Evolutionary conservation across 1,140 invertebrate species (phyloP), one percentile per base, ranked within the genome.

Genomic region (Bombus consobrinus): DNA sequence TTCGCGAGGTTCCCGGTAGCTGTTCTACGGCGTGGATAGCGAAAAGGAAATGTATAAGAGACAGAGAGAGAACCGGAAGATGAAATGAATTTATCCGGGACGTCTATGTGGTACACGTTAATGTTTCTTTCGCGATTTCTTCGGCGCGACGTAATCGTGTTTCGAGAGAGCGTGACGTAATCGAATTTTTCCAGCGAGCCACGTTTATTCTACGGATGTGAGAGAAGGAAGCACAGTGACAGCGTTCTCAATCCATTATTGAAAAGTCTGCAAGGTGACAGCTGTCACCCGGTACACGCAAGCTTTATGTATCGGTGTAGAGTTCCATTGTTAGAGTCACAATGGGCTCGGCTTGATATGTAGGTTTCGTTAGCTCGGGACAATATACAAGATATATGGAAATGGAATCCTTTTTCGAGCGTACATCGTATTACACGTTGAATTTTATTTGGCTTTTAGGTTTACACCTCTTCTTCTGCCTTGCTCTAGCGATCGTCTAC

Each of bases 291-390:
- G 10, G n/a, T 39, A 8, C 75, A 64, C 76, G 68, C 53, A 47
- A 62, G 83, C 83, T 85, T 85, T 80, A 73, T 72, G 68, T 53
- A 53, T 69, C 77, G 66, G n/a, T 73, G 53, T 85, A 66, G 73
- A 85, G 68, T 73, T 85, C 83, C 77, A 81, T 85, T 85, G 83
- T 85, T 73, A 39, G 57, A 73, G 68, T 73, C 41, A 79, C 82
- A 84, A 84, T 84, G 66, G 82, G 74, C 73, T 6, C 43, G 2
- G 28, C 15, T 69, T 68, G 81, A 68, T 77, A 69, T 22, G 43
- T 77, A 62, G 73, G 62, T 68, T 77, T 83, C 81, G 73, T 69
- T 78, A 53, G 73, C 34, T 13, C 73, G 64, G 75, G n/a, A 81
- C 77, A 80, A 85, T 85, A 32, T 13, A 15, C 3, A 53, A 64